Evolutionary conservation across 1,140 invertebrate genomes (phyloP), one percentile per base, ranked within the genome.

Genomic region (Drosophila funebris): DNA sequence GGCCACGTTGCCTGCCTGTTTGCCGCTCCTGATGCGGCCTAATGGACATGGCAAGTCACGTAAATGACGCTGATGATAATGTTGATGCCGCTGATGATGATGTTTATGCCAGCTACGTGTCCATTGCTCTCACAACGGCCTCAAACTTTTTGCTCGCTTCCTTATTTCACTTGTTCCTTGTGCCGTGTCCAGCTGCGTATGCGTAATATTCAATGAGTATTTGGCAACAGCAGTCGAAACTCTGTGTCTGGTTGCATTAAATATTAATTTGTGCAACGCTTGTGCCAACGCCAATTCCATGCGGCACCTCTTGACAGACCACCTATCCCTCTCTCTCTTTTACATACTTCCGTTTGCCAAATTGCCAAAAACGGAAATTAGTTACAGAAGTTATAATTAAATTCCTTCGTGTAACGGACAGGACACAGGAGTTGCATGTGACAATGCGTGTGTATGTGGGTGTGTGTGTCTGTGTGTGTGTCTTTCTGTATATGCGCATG

Each of bases 361-460:
- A 74, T 71, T 70, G 70, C 81, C 52, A 78, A 78, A 78, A 78
- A 78, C 82, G 82, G 78, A 88, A 87, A 87, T 88, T 88, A 87
- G 82, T 87, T 88, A 70, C 78, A 87, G 74, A 87, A 87, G 75
- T 87, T 82, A 88, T 87, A 87, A 87, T 87, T 87, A 87, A 87
- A 87, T 87, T 87, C 82, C 82, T 70, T 76, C 56, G 71, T 58
- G 72, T 63, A 70, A 64, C 67, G 44, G 50, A 61, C 72, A 63
- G 46, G 36, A 41, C 43, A 62, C 44, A 67, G 36, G 8, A 67
- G 44, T 22, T 73, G 67, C 76, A 83, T 63, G 37, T 46, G 27
- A 20, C 69, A 76, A 18, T 27, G 13, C 7, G 3, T 39, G 11
- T 27, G 24, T 37, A 4, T 52, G 13, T 50, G 18, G 46, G 13